Evolutionary conservation across 2,113 vertebrate species (phyloP).

Genomic region (Oreocharis arfaki): DNA sequence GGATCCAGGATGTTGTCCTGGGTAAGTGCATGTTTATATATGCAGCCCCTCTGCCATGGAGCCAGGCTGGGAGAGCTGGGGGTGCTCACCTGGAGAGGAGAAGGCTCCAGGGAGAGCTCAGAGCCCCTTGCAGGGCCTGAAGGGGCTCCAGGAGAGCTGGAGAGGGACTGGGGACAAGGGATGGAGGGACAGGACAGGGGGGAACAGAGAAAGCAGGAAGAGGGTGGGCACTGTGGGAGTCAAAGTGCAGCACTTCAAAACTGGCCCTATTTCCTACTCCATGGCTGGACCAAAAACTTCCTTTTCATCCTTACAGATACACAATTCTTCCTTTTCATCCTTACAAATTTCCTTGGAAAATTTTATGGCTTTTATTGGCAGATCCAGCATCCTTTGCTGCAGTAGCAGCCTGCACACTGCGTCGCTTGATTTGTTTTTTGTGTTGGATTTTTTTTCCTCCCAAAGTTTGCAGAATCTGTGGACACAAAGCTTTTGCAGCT

Average conservation of each 20-base stretch:
- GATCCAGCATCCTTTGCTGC: not conserved
- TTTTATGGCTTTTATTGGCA: not conserved
- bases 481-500: slow-evolving; percentile 18
- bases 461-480: not conserved
- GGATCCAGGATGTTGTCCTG: not conserved
- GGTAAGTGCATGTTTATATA: not conserved
- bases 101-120: not conserved
- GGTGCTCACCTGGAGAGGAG: not conserved
- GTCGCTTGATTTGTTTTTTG: not conserved
- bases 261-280: not conserved
- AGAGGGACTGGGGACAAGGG: not conserved
- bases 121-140: fast-evolving
- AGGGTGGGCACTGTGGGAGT: not conserved
- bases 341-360: not conserved
- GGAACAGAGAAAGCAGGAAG: not conserved
- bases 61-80: not conserved
- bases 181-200: not conserved
- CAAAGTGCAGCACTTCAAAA: not conserved
- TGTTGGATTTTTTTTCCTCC: not conserved
- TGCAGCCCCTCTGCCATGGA: fast-evolving
- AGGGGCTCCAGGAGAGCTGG: not conserved
- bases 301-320: not conserved
- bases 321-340: not conserved
- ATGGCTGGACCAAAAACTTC: not conserved
- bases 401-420: fast-evolving